Conservation (phyloP, 2,888 invertebrate species). For the Allacma fusca region DNA sequence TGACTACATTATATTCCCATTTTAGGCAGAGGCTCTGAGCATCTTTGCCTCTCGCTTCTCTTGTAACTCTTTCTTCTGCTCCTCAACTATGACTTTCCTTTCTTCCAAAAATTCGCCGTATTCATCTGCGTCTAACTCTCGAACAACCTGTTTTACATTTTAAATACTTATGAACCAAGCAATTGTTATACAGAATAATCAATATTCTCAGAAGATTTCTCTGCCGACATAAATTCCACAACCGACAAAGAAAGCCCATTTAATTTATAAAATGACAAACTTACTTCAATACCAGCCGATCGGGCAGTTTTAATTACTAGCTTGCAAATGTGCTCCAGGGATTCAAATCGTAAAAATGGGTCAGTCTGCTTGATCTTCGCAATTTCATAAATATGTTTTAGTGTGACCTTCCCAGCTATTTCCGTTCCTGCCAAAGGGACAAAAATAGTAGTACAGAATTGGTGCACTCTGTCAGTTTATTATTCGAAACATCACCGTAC, state of each 20-base stretch:
- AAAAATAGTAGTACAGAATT: not conserved
- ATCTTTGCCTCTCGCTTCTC: conserved; percentile 90
- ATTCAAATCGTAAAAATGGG: conserved; percentile 73
- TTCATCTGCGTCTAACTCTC: conserved; percentile 77
- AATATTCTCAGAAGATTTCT: too few species aligned
- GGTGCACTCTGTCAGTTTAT: too few species aligned
- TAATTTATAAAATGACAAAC: conserved; percentile 10
- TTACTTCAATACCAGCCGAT: conserved; percentile 79
- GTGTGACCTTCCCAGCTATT: conserved; percentile 84
- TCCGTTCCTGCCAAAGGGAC: conserved; percentile 71
- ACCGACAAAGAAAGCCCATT: not conserved
- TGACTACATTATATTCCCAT: not conserved
- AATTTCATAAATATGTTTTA: conserved; percentile 98
- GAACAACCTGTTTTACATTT: conserved; percentile 71
- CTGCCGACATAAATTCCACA: too few species aligned
- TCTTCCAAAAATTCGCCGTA: conserved; percentile 83
- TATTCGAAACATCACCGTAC: too few species aligned
- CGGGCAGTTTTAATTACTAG: conserved; percentile 80
- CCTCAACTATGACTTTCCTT: conserved; percentile 73
- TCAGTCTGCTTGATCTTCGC: conserved; percentile 94
- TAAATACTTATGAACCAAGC: too few species aligned
- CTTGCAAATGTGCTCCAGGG: conserved; percentile 78
- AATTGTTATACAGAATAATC: too few species aligned
- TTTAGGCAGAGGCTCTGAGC: conserved; percentile 72
- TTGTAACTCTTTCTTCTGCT: conserved; percentile 79